Percentiles rank a stretch among this genome's conserved stretches.
phyloP scores from a whole-genome alignment of 2,113 vertebrate genomes.

The Syngnathus floridae region DNA sequence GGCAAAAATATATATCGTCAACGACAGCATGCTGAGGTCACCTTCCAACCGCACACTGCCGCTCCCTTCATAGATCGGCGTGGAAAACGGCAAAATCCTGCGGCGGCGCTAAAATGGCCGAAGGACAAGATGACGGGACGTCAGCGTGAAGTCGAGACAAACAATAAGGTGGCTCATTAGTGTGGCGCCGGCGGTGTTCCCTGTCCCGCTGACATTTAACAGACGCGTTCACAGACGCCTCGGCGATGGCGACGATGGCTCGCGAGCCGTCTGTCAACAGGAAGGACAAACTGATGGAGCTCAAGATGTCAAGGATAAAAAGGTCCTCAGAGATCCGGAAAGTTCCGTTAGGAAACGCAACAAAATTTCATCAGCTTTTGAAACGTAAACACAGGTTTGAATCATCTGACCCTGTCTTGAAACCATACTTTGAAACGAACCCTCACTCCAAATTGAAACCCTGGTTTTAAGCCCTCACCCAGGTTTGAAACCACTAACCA shows the following conservation, averaged over 20 bases:
- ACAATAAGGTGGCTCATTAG: not conserved
- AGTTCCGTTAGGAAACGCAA: no score
- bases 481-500: no score
- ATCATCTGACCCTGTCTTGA: no score
- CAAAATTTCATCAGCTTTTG: no score
- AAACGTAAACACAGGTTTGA: not conserved
- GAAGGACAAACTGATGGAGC: not conserved
- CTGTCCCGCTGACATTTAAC: not conserved
- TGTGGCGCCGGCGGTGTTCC: not conserved
- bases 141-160: not conserved
- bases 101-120: not conserved
- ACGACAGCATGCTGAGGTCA: not conserved
- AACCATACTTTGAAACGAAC: not conserved
- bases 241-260: not conserved
- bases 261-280: not conserved
- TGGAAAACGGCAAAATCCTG: no score
- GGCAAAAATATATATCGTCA: not conserved
- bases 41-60: not conserved
- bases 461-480: not conserved
- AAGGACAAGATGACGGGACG: not conserved
- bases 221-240: not conserved
- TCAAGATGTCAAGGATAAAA: not conserved
- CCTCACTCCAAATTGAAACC: no score
- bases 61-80: not conserved
- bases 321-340: not conserved